Base-by-base conservation (phyloP, 2,888 invertebrate species). In the Trissolcus brochymenae region DNA sequence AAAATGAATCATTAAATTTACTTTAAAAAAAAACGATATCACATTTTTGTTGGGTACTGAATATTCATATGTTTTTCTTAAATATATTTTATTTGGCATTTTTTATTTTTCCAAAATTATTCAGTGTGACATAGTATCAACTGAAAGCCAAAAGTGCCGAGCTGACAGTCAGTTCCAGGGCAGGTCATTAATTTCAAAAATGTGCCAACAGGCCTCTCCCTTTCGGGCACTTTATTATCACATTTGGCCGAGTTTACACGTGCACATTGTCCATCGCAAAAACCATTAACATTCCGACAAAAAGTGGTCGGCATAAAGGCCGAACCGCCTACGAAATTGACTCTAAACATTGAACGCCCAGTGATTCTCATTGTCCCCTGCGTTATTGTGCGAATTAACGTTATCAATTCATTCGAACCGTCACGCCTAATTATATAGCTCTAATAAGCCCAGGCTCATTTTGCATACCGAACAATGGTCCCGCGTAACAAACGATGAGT, bases 321-420 rank as follows among this genome's bases (percentile, higher is more conserved):
- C 21, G 29, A 13, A 51, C 17, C 40, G 46, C 21, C 46, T 60
- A 35, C 62, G 46, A 62, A 67, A 74, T 67, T 67, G 67, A 53
- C 67, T 57, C 57, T 56, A 73, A 73, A 73, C 53, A 67, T 74
- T 67, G 43, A 57, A 59, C 53, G 61, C 50, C 60, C 51, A 4
- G 50, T 16, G 6, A 25, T 54, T 57, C 40, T 43, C 57, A 59
- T 65, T 65, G 61, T 50, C 14, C 64, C 35, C 9, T 25, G 3
- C 49, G 49, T 40, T 51, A 57, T 64, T 64, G 64, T 53, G n/a
- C 55, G 49, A 54, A 73, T 73, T 66, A 73, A 66, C 41, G 60
- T 66, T 60, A 67, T 73, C 61, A 61, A 67, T 73, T 73, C 60
- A 57, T 61, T 17, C 35, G 29, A 59, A 59, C 65, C 35, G 72